These are phyloP conservation scores for Leucania comma DNA, from an alignment of 2,888 invertebrate genomes.

Conservation along the genomic window DNA sequence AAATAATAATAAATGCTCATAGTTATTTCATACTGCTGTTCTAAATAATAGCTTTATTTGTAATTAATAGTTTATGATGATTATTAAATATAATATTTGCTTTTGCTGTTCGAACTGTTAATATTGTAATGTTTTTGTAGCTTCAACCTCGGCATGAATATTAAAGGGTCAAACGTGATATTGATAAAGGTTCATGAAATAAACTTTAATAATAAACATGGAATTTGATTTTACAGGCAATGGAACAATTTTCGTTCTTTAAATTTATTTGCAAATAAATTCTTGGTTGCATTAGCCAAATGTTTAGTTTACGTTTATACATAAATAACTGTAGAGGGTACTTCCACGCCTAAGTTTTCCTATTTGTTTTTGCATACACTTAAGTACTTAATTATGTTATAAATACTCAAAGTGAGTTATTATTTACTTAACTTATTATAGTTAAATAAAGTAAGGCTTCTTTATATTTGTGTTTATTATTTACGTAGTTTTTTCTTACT, in stretches of 20 bases:
- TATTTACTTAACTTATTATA: no score
- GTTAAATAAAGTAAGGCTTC: no score
- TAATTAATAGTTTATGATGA: conserved; percentile 35
- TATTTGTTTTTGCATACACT: no score
- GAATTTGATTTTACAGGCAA: not conserved
- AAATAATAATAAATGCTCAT: conserved; percentile 1
- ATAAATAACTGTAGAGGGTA: no score
- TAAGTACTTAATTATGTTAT: no score
- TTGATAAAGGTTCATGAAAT: conserved; percentile 13
- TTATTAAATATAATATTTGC: conserved; percentile 33
- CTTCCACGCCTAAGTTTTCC: no score
- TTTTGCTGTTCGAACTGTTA: conserved; percentile 38
- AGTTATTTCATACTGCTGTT: conserved; percentile 18
- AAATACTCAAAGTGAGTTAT: no score
- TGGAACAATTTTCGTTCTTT: not conserved
- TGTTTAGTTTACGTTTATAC: not conserved
- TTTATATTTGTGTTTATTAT: no score
- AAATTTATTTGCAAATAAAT: not conserved
- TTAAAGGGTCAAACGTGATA: conserved; percentile 31
- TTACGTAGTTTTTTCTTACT: no score
- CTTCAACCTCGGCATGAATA: conserved; percentile 36
- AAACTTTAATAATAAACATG: conserved; percentile 2
- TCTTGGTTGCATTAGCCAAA: not conserved
- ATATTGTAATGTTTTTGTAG: conserved; percentile 31
- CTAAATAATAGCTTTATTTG: conserved; percentile 25